Percentiles rank a stretch among this genome's conserved stretches.
Conservation (phyloP, 2,113 vertebrate species). For the Muntiacus muntjak region DNA sequence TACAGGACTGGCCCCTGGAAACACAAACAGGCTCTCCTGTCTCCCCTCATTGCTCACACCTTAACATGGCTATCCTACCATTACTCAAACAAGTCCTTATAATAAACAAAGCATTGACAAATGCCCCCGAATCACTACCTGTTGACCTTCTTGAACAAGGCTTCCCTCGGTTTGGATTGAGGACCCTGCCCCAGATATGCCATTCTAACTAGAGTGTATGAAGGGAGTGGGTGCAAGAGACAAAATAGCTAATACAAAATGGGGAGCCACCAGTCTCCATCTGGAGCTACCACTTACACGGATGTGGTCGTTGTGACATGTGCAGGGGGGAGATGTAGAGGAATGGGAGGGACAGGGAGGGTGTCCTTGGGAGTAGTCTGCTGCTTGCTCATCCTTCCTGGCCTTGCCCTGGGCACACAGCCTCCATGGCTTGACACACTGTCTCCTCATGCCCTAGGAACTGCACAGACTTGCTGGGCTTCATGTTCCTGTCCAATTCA, state of each 20-base stretch:
- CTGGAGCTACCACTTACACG: slow-evolving; percentile 66
- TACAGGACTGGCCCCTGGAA: not conserved
- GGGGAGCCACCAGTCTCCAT: slow-evolving; percentile 40
- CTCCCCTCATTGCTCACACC: not conserved
- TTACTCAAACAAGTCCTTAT: not conserved
- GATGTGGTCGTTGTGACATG: slow-evolving; percentile 67
- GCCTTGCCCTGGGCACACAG: slow-evolving; percentile 96
- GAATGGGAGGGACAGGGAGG: not conserved
- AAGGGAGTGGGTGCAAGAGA: slow-evolving; percentile 41
- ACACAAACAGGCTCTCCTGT: not conserved
- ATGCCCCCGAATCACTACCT: not conserved
- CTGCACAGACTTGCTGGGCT: slow-evolving; percentile 95
- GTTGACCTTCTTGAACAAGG: not conserved
- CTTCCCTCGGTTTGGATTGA: not conserved
- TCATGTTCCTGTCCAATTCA: slow-evolving; percentile 94
- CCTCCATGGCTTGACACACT: slow-evolving; percentile 96
- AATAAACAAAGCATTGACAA: slow-evolving; percentile 7
- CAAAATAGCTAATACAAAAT: not conserved
- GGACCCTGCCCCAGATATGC: not conserved
- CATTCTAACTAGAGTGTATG: slow-evolving; percentile 11
- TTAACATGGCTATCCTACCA: not conserved
- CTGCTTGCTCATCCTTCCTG: slow-evolving; percentile 85
- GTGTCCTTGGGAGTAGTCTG: not conserved
- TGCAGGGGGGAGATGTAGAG: slow-evolving; percentile 50
- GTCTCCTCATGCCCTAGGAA: slow-evolving; percentile 97